A percentile compares a stretch with the other conserved stretches of the same genome.
These are phyloP conservation scores for Ophion costatus DNA, from an alignment of 2,888 invertebrate genomes.

Conservation along the genomic window DNA sequence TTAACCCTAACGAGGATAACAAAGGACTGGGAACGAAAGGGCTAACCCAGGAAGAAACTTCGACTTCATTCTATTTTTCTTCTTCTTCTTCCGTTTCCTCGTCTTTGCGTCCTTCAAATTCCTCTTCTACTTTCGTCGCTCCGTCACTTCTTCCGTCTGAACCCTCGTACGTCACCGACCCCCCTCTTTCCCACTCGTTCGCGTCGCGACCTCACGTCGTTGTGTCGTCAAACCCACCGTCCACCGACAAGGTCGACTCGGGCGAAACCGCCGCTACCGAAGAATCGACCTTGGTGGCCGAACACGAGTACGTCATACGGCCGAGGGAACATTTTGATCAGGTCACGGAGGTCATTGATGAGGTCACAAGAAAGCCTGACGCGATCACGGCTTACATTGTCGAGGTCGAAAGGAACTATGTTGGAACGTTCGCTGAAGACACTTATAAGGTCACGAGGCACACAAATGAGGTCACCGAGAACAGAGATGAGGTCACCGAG, in stretches of 20 bases:
- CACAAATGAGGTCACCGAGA: not conserved
- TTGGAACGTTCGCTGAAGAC: not conserved
- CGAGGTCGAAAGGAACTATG: not conserved
- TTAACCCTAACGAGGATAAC: constrained; percentile 51
- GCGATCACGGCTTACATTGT: not conserved
- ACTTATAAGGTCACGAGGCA: not conserved
- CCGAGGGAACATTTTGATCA: not conserved
- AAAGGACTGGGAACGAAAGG: constrained; percentile 29
- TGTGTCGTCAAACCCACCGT: not conserved
- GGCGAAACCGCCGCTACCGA: not conserved
- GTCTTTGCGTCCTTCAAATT: constrained; percentile 39
- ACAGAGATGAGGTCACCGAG: not conserved
- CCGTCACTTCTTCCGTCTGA: constrained; percentile 41
- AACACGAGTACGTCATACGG: not conserved
- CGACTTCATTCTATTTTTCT: constrained; percentile 73
- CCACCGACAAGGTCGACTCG: not conserved
- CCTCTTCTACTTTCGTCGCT: constrained; percentile 53
- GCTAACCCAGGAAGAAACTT: constrained; percentile 32
- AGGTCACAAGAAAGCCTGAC: not conserved
- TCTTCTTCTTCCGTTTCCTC: constrained; percentile 69
- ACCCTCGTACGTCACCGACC: constrained; percentile 4
- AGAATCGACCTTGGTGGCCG: not conserved
- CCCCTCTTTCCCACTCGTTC: not conserved
- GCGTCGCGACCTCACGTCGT: not conserved
- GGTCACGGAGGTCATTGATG: not conserved